Evolutionary conservation across 2,888 invertebrate species (phyloP), one percentile per base, ranked within the genome.

Genomic region (Lissocephala sabroskyi): DNA sequence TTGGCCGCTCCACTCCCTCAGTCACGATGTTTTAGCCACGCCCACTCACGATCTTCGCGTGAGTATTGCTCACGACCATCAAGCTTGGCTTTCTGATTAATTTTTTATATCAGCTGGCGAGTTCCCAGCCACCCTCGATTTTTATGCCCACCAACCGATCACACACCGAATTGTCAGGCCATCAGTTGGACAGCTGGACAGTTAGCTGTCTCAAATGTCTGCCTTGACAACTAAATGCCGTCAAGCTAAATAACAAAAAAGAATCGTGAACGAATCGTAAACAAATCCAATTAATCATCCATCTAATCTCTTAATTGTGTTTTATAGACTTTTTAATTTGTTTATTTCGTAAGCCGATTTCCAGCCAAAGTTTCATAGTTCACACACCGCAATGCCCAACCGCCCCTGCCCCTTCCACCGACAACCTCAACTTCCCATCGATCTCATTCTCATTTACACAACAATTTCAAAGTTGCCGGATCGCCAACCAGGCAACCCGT

Each of bases 271-370:
- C n/a, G 37, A 52, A n/a, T n/a, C n/a, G n/a, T n/a, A n/a, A n/a
- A n/a, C n/a, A n/a, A 59, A 55, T 46, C 44, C 55, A 71, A 71
- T 71, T 77, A 71, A 71, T 71, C 77, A 71, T 74, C 53, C 29
- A 39, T 35, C 40, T 74, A 71, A 74, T 71, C 71, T 63, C 59
- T 70, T 62, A 73, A 71, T 74, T 74, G 75, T 59, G 48, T 77
- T 63, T 54, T 59, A 57, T 73, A 54, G 61, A 51, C 53, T 61
- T 74, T 76, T 76, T 59, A 68, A 74, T 76, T 67, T 63, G 70
- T 59, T 61, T 59, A 63, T 73, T 65, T 76, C 65, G 56, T 76
- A 71, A 76, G 61, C 77, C 57, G 74, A 76, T 71, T 71, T 54
- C 37, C 49, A n/a, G n/a, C n/a, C n/a, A 59, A 52, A 71, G 71